A percentile compares a stretch with the other conserved stretches of the same genome.
phyloP scores from a whole-genome alignment of 1,140 invertebrate species.

The Muscidifurax raptorellus region DNA sequence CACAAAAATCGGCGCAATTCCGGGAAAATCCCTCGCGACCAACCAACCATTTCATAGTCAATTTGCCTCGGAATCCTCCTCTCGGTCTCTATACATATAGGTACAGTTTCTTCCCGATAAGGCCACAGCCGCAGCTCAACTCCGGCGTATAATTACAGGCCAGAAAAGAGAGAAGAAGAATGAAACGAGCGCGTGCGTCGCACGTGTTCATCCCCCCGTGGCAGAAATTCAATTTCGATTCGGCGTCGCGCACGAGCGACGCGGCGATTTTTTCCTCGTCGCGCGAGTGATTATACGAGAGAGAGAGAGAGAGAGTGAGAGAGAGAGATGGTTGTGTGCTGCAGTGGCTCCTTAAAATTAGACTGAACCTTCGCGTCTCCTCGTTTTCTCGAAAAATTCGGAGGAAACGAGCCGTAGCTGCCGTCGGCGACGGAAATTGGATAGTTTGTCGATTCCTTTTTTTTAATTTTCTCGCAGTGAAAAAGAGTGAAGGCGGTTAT shows the following conservation, averaged over 20 bases:
- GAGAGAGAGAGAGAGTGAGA: no score
- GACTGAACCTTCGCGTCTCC: neutral
- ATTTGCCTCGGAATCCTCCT: conserved; percentile 1
- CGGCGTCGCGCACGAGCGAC: neutral
- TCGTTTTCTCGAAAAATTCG: neutral
- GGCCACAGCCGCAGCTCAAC: neutral
- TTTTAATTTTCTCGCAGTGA: no score
- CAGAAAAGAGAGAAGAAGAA: neutral
- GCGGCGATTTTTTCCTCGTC: neutral
- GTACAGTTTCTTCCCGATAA: neutral
- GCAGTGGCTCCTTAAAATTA: neutral
- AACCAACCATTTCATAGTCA: conserved; percentile 9
- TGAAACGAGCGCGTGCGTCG: conserved; percentile 15
- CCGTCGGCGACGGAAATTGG: neutral
- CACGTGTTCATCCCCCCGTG: conserved; percentile 14
- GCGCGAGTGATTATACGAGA: neutral
- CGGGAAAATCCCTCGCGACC: neutral
- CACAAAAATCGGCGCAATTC: neutral
- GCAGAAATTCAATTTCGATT: conserved; percentile 8
- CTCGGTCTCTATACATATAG: no score
- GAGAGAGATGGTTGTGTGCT: no score
- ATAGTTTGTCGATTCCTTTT: neutral
- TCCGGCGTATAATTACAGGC: neutral
- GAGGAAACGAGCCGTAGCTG: neutral
- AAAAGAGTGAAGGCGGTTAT: no score